Evolutionary conservation across 2,888 invertebrate species (phyloP).

Genomic region (Phasia obesa): DNA sequence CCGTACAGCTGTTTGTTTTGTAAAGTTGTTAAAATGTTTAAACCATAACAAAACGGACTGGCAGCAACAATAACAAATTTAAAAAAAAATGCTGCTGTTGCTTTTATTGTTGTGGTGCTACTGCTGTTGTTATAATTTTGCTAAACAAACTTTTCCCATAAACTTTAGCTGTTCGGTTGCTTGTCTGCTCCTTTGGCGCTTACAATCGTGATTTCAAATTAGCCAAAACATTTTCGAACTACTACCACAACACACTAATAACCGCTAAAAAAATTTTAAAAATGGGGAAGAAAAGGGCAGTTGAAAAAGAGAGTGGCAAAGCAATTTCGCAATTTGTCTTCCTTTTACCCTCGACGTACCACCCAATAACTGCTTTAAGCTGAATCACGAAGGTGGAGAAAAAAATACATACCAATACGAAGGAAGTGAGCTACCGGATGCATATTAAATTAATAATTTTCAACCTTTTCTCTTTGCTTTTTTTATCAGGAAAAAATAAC

Average conservation of each 20-base stretch:
- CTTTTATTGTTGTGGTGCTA: slow-evolving; percentile 21
- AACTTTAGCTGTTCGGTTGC: slow-evolving; percentile 50
- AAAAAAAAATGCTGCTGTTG: slow-evolving; percentile 41
- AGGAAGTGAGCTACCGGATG: slow-evolving; percentile 69
- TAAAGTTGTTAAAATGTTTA: slow-evolving; percentile 51
- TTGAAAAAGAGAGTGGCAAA: slow-evolving; percentile 21
- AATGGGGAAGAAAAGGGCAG: slow-evolving; percentile 8
- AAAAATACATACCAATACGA: slow-evolving; percentile 16
- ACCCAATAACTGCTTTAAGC: background rate
- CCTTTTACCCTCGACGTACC: slow-evolving; percentile 13
- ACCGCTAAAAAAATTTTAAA: slow-evolving; percentile 22
- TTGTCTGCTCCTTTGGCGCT: slow-evolving; percentile 52
- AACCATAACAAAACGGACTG: slow-evolving; percentile 45
- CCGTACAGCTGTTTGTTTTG: slow-evolving; percentile 58
- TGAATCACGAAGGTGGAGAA: background rate
- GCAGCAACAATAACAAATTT: slow-evolving; percentile 41
- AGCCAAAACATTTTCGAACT: slow-evolving; percentile 59
- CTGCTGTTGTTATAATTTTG: slow-evolving; percentile 51
- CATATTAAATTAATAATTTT: slow-evolving; percentile 73
- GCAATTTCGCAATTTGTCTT: slow-evolving; percentile 61
- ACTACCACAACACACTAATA: slow-evolving; percentile 41
- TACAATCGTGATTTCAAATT: slow-evolving; percentile 68
- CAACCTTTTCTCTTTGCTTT: slow-evolving; percentile 55
- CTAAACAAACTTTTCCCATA: slow-evolving; percentile 66
- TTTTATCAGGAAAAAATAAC: background rate